Base-by-base conservation (phyloP, 2,113 vertebrate species). In the Papio anubis region DNA sequence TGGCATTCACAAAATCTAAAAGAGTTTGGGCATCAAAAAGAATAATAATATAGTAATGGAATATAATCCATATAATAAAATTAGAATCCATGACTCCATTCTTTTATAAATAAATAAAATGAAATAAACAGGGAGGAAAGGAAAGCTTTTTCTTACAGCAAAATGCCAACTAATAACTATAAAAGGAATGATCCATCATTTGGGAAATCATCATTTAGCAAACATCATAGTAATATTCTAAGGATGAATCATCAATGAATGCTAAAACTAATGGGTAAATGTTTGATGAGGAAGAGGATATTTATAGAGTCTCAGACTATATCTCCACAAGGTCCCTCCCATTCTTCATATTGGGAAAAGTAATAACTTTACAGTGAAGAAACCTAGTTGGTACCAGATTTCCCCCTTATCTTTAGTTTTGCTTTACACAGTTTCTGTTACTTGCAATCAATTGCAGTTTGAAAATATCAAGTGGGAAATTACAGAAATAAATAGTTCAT, bases 241-340 rank as follows among this genome's bases (percentile, higher is more conserved):
- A 88, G 27, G 0, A 16, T 66, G 50, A 96, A 57, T 84, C 72
- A 66, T 79, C 79, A 9, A 17, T 16, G 61, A 32, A 73, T 73
- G 11, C 38, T 85, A 20, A 80, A 66, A 79, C 5, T 40, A 64
- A 7, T 66, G 55, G 20, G 25, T 30, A 6, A 30, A 92, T 78
- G 61, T 95, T 94, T 88, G 61, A 89, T n/a, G 70, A 83, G 40
- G 84, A 88, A 88, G 75, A 92, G 55, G 43, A 25, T 38, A 85
- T 85, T 79, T 40, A 88, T 13, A 52, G 20, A 21, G 38, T 70
- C 40, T 92, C 72, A 64, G 27, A 55, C 43, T 93, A 6, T 50
- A 21, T 73, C 25, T 3, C 30, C 12, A 35, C 20, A 48, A 93
- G 32, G 16, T 52, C 14, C 35, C 35, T 82, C 25, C 25, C 25